Percentiles rank a stretch among this genome's conserved stretches.
These are phyloP conservation scores for Apogon hyalosoma DNA, from an alignment of 2,797 vertebrate species.

Conservation along the genomic window DNA sequence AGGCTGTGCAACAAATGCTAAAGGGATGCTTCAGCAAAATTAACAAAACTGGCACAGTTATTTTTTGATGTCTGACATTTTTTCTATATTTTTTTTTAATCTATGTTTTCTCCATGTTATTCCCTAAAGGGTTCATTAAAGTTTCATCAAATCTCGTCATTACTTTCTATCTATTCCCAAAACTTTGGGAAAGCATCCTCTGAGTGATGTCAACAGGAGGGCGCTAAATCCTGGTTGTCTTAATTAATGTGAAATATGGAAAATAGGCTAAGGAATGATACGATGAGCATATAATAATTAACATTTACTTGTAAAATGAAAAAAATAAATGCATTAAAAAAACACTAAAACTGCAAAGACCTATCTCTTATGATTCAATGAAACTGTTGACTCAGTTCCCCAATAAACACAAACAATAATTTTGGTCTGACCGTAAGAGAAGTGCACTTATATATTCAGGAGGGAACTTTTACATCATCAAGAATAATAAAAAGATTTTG, in stretches of 20 bases:
- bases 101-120: constrained; percentile 17
- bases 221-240: constrained; percentile 49
- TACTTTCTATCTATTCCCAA: constrained; percentile 39
- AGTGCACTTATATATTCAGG: too few relatives aligned
- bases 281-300: too few relatives aligned
- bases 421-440: too few relatives aligned
- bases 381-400: too few relatives aligned
- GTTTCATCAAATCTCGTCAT: constrained; percentile 58
- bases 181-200: constrained; percentile 56
- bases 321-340: too few relatives aligned
- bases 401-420: too few relatives aligned
- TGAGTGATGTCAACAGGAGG: constrained; percentile 57
- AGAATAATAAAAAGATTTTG: too few relatives aligned
- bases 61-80: not conserved
- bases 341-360: too few relatives aligned
- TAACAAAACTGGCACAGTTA: constrained; percentile 13
- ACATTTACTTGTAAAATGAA: too few relatives aligned
- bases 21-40: constrained; percentile 26
- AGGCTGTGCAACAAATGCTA: constrained; percentile 18
- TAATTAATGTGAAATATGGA: constrained; percentile 59
- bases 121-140: constrained; percentile 68
- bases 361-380: too few relatives aligned
- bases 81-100: not conserved
- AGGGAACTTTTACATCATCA: too few relatives aligned
- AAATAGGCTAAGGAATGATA: constrained; percentile 9